Base-by-base conservation (phyloP, 2,113 vertebrate species). In the Oenanthe melanoleuca region DNA sequence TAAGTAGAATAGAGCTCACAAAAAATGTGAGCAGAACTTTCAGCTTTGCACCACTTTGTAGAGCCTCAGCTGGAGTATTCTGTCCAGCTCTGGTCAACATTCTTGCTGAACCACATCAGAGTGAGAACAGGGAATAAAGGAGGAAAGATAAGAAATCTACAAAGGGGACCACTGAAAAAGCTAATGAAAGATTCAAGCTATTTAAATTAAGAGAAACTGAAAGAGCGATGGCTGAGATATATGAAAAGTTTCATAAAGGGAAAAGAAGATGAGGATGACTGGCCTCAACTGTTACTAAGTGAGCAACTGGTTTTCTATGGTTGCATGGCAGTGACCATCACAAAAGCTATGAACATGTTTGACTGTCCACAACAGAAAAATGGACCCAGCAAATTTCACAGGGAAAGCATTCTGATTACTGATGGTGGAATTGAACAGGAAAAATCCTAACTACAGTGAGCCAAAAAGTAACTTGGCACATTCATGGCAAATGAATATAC, bases 1-100 rank as follows among this genome's bases (percentile, higher is more conserved):
- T 80, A 65, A 81, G 70, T 65, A n/a, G 24, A 94, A 91, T 61
- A 57, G 5, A 89, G 17, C 40, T 85, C 45, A 18, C 57, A 89
- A 92, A 81, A 84, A 64, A 45, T 18, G 60, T 4, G n/a, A 86
- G 65, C 49, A 82, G 79, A 82, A 72, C 53, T 93, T 96, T 95
- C 66, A 77, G 79, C 37, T 94, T 92, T 82, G 21, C 50, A 60
- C 28, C 25, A 53, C 40, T 82, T 65, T 61, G 37, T 85, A 85
- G 66, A 53, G 31, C 9, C 66, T 69, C 59, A 80, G 81, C 34
- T 69, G 55, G 40, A 82, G 11, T 57, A 69, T 29, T 42, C 9
- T 75, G n/a, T 60, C 81, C 78, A 91, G 40, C 49, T 79, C 37
- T 82, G 55, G 85, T 79, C 74, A 81, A 60, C 31, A 16, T 64